A percentile compares a stretch with the other conserved stretches of the same genome.
Conservation (phyloP, 2,113 vertebrate genomes). For the Pao palembangensis region DNA sequence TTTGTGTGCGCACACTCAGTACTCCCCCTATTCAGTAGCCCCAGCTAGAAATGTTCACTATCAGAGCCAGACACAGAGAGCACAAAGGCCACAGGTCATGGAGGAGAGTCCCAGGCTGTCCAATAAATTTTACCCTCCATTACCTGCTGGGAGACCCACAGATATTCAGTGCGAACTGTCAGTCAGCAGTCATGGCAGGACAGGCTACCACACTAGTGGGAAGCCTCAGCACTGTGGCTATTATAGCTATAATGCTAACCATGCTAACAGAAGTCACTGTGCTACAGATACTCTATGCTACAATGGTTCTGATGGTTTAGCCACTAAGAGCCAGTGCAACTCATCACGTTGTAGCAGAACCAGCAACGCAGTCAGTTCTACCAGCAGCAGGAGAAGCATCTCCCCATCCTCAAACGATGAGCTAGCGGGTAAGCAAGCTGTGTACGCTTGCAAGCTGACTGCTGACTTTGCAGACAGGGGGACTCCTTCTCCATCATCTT, state of each 20-base stretch:
- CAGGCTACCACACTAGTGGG: constrained; percentile 16
- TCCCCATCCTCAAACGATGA: constrained; percentile 52
- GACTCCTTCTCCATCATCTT: constrained; percentile 55
- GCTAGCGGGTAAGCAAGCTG: constrained; percentile 40
- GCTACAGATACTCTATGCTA: not conserved
- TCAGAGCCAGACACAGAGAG: constrained; percentile 11
- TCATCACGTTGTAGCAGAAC: constrained; percentile 17
- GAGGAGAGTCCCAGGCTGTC: constrained; percentile 45
- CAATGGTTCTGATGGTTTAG: constrained; percentile 16
- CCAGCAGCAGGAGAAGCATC: constrained; percentile 16
- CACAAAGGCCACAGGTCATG: constrained; percentile 22
- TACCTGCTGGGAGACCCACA: constrained; percentile 64
- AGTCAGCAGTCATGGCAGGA: constrained; percentile 14
- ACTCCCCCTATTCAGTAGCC: constrained; percentile 2
- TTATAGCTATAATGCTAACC: not conserved
- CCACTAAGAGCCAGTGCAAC: constrained; percentile 36
- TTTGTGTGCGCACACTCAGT: constrained; percentile 48
- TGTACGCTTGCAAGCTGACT: constrained; percentile 61
- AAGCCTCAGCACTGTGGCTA: constrained; percentile 8
- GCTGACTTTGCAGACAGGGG: constrained; percentile 42
- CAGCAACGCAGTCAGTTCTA: constrained; percentile 20
- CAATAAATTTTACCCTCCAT: constrained; percentile 40
- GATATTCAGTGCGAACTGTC: constrained; percentile 64
- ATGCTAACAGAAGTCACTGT: constrained; percentile 1
- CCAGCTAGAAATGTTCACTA: not conserved